Evolutionary conservation across 2,888 invertebrate genomes (phyloP).

Genomic region (Podabrus alpinus): DNA sequence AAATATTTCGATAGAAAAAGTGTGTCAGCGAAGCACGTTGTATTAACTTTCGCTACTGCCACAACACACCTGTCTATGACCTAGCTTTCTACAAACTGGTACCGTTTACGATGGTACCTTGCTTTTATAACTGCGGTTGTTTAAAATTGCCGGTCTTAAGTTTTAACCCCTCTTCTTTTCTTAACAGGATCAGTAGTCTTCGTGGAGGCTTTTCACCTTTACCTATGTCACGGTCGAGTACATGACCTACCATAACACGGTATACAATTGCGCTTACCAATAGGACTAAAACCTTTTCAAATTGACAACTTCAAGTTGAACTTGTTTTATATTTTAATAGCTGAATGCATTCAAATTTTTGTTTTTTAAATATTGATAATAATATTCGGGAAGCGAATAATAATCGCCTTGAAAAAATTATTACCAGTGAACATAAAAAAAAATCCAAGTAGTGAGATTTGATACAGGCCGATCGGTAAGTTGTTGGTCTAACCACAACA

Average conservation of each 20-base stretch:
- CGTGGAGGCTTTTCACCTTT: constrained; percentile 39
- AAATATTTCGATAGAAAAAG: constrained; percentile 8
- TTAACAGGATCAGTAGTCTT: constrained; percentile 31
- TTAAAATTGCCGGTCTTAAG: constrained; percentile 16
- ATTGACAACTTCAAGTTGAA: not conserved
- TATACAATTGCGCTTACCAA: not conserved
- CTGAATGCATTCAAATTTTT: not conserved
- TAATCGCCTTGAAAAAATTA: not conserved
- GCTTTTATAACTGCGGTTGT: constrained; percentile 37
- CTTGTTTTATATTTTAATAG: not conserved
- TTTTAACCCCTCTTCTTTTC: constrained; percentile 11
- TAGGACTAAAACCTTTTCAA: not conserved
- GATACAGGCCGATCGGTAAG: too few relatives aligned
- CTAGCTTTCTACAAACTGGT: constrained; percentile 52
- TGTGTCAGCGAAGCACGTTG: constrained; percentile 32
- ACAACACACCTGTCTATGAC: constrained; percentile 53
- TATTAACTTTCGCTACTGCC: constrained; percentile 50
- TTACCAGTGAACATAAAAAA: not conserved
- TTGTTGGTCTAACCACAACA: not conserved
- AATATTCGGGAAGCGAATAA: not conserved
- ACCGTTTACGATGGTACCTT: constrained; percentile 25
- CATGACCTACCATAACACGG: constrained; percentile 48
- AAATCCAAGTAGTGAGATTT: too few relatives aligned
- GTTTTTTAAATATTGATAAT: not conserved
- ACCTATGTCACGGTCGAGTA: constrained; percentile 47